These are phyloP conservation scores for Stercorarius parasiticus DNA, from an alignment of 2,113 vertebrate genomes.

Conservation along the genomic window DNA sequence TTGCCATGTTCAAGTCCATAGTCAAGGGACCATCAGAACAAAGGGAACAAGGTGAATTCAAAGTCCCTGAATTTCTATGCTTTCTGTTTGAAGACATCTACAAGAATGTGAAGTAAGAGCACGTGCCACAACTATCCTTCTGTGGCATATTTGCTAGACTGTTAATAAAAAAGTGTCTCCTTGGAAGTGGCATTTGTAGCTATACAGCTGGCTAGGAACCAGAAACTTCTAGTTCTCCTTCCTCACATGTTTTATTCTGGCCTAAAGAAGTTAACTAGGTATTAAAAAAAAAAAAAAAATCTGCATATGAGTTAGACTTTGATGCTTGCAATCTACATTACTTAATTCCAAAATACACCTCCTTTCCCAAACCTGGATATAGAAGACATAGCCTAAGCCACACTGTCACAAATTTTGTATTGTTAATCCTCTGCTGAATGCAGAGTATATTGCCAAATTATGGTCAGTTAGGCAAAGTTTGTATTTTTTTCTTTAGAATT, in stretches of 20 bases:
- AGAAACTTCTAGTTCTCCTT: not conserved
- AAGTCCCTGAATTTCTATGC: not conserved
- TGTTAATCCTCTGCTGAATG: not conserved
- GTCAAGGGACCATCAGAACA: not conserved
- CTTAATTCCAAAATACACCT: not conserved
- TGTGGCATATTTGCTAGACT: not conserved
- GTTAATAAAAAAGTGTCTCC: not conserved
- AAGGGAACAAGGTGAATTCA: not conserved
- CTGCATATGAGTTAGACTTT: not conserved
- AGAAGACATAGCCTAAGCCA: not conserved
- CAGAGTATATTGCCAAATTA: not conserved
- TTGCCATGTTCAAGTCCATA: not conserved
- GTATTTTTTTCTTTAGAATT: not conserved
- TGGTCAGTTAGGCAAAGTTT: not conserved
- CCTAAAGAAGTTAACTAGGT: not conserved
- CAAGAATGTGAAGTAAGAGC: not conserved
- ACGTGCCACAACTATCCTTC: not conserved
- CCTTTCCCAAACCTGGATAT: not conserved
- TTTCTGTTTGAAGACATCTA: not conserved
- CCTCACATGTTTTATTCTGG: not conserved
- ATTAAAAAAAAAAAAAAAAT: not conserved
- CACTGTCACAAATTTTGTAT: not conserved
- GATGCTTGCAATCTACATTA: not conserved
- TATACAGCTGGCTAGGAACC: not conserved
- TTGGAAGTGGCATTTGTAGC: not conserved